These are phyloP conservation scores for Adelphocoris suturalis DNA, from an alignment of 2,888 invertebrate genomes.

Conservation along the genomic window DNA sequence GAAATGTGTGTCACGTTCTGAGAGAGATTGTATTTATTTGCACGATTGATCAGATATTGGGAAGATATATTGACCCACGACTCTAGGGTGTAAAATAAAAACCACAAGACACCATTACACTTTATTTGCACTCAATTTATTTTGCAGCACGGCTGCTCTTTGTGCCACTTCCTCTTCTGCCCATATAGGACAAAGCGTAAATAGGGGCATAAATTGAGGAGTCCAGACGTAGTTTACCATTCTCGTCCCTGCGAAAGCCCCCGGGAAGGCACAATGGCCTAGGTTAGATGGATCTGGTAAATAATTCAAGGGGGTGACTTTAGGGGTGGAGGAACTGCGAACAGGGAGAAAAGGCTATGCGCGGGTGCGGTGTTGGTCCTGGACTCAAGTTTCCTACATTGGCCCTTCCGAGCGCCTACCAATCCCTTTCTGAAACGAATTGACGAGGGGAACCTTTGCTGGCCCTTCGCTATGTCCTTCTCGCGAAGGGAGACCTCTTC, in stretches of 20 bases:
- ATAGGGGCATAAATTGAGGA: constrained; percentile 71
- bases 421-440: constrained; percentile 64
- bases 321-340: constrained; percentile 28
- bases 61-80: constrained; percentile 7
- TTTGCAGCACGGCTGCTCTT: constrained; percentile 51
- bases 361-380: constrained; percentile 35
- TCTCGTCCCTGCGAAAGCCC: constrained; percentile 61
- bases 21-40: background rate
- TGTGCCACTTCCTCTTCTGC: constrained; percentile 57
- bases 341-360: constrained; percentile 45
- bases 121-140: constrained; percentile 61
- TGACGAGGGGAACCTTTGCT: constrained; percentile 50
- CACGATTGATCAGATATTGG: background rate
- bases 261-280: constrained; percentile 52
- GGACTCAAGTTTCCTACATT: constrained; percentile 50
- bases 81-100: constrained; percentile 43
- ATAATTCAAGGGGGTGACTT: constrained; percentile 69
- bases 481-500: constrained; percentile 46
- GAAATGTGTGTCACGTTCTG: background rate
- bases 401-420: constrained; percentile 56
- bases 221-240: constrained; percentile 64
- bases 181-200: constrained; percentile 68
- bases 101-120: constrained; percentile 55
- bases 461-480: constrained; percentile 31
- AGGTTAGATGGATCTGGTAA: constrained; percentile 70